Evolutionary conservation across 2,113 vertebrate species (phyloP).

Genomic region (Trematomus loennbergii): DNA sequence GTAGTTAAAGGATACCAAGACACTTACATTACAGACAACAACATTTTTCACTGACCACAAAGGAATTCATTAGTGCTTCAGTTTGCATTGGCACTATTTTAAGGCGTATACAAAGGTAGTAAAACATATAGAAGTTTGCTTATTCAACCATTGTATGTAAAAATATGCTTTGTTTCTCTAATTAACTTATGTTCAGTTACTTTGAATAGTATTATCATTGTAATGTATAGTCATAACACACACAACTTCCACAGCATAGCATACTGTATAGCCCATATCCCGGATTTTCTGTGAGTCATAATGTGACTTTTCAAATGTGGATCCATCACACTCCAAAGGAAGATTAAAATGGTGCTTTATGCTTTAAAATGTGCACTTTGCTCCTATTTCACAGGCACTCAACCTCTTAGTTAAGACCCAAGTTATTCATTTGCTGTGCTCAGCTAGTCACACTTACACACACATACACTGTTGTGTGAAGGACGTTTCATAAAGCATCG

Average conservation of each 20-base stretch:
- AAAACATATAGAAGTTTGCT: conserved; percentile 7
- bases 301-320: conserved; percentile 1
- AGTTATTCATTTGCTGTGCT: conserved; percentile 51
- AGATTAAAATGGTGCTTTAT: conserved; percentile 33
- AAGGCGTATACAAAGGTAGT: not conserved
- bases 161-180: not conserved
- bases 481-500: conserved; percentile 78
- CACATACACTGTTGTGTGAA: conserved; percentile 53
- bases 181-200: conserved; percentile 1
- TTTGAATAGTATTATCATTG: not conserved
- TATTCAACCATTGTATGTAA: not conserved
- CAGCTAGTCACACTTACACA: conserved; percentile 44
- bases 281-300: conserved; percentile 1
- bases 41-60: conserved; percentile 33
- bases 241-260: not conserved
- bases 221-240: not conserved
- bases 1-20: conserved; percentile 20
- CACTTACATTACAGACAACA: conserved; percentile 8
- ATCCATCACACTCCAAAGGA: conserved; percentile 28
- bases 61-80: conserved; percentile 5
- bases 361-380: conserved; percentile 44
- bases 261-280: not conserved
- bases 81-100: conserved; percentile 1
- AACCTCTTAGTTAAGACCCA: conserved; percentile 50
- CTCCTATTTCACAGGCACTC: conserved; percentile 51